A percentile compares a stretch with the other conserved stretches of the same genome.
phyloP scores from a whole-genome alignment of 2,113 vertebrate species.

The Rhinopomastus cyanomelas region DNA sequence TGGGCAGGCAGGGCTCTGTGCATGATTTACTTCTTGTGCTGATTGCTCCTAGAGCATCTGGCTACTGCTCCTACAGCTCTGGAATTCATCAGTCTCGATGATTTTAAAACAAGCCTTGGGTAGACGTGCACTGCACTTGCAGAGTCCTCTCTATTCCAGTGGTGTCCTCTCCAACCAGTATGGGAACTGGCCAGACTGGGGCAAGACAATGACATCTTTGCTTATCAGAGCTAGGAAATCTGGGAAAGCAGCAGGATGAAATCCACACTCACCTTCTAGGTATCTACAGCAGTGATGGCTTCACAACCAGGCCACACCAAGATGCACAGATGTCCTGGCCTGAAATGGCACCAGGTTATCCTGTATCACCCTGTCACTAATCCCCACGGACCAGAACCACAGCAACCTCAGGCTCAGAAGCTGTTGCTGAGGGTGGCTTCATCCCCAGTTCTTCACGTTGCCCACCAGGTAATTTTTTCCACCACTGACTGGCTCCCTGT shows the following conservation, averaged over 20 bases:
- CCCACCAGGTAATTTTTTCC: background rate
- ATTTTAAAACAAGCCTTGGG: background rate
- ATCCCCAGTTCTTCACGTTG: background rate
- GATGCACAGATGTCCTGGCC: background rate
- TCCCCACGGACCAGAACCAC: background rate
- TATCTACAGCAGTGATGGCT: background rate
- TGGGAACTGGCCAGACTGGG: background rate
- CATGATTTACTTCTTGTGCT: background rate
- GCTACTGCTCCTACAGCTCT: background rate
- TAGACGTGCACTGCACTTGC: background rate
- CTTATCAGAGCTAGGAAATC: background rate
- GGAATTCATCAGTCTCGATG: background rate
- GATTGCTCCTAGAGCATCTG: background rate
- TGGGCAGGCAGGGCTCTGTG: background rate
- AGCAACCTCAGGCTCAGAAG: background rate
- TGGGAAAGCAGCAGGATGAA: background rate
- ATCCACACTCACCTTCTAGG: background rate
- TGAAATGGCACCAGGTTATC: background rate
- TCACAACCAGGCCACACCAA: background rate
- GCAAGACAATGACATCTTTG: background rate
- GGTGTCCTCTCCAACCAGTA: background rate
- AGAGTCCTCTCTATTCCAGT: background rate
- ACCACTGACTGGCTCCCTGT: background rate
- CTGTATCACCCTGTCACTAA: background rate
- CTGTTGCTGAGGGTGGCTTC: background rate